Conservation (phyloP, 35 echinoderm and acorn worm genomes). For the Stichopus chloronotus region DNA sequence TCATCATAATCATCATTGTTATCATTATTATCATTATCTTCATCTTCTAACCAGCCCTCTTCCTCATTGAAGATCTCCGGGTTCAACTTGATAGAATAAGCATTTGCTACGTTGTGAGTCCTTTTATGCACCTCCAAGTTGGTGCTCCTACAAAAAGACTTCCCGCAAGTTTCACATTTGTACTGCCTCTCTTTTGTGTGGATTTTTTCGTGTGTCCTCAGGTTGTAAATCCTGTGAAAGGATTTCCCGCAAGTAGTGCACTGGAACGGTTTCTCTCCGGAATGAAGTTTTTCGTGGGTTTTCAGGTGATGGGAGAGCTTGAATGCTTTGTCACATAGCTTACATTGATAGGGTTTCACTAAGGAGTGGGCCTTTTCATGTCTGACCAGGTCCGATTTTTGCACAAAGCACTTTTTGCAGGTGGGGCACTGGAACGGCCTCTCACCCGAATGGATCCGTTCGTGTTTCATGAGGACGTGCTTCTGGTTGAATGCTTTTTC, state of each 20-base stretch:
- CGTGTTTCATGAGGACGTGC: slow-evolving; percentile 38
- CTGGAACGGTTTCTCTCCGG: slow-evolving; percentile 51
- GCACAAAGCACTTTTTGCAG: slow-evolving; percentile 55
- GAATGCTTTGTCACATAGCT: slow-evolving; percentile 49
- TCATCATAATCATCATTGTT: neutral
- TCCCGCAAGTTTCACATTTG: slow-evolving; percentile 56
- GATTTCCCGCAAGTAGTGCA: slow-evolving; percentile 40
- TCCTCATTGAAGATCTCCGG: neutral
- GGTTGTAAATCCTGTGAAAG: slow-evolving; percentile 38
- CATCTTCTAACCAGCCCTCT: neutral
- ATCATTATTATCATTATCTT: neutral
- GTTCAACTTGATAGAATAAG: slow-evolving; percentile 3
- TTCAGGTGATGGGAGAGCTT: slow-evolving; percentile 32
- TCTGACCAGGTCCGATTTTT: slow-evolving; percentile 32
- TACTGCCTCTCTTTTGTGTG: slow-evolving; percentile 46
- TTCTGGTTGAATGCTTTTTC: slow-evolving; percentile 49
- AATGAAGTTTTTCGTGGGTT: slow-evolving; percentile 48
- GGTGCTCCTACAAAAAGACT: slow-evolving; percentile 26
- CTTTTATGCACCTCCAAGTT: neutral
- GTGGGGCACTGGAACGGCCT: slow-evolving; percentile 45
- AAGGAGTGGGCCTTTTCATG: slow-evolving; percentile 37
- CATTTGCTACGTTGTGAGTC: neutral
- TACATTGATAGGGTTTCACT: slow-evolving; percentile 43
- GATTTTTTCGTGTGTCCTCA: slow-evolving; percentile 53
- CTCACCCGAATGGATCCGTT: slow-evolving; percentile 35